A percentile compares a stretch with the other conserved stretches of the same genome.
These are phyloP conservation scores for Mesoligia furuncula DNA, from an alignment of 2,888 invertebrate species.

Conservation along the genomic window DNA sequence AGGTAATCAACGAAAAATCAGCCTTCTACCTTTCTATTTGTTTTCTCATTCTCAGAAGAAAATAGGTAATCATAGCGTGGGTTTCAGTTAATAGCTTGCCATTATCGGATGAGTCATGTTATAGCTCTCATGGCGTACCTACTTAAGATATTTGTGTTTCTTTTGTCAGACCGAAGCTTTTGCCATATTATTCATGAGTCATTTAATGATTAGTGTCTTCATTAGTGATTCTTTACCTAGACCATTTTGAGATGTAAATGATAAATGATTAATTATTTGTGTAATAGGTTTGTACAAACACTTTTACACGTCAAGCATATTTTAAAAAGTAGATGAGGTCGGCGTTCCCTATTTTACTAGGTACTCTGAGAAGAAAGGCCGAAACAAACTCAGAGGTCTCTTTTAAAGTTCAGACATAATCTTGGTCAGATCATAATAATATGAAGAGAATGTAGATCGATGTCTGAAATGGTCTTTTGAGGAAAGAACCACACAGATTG, in stretches of 20 bases:
- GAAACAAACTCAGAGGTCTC: no score
- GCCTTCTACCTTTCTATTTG: conserved; percentile 25
- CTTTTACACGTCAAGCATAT: no score
- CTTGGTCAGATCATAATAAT: no score
- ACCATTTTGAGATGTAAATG: background rate
- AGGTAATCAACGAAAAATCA: conserved; percentile 25
- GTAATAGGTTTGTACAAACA: no score
- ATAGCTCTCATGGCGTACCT: conserved; percentile 21
- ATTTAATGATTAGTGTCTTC: conserved; percentile 12
- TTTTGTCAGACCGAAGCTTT: background rate
- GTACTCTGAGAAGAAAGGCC: no score
- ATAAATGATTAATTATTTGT: no score
- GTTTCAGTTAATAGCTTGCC: conserved; percentile 44
- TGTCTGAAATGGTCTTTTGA: no score
- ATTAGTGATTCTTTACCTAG: conserved; percentile 8
- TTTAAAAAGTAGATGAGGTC: no score
- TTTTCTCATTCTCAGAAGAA: conserved; percentile 32
- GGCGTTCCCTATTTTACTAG: no score
- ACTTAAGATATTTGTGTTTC: conserved; percentile 21
- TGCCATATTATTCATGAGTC: conserved; percentile 20
- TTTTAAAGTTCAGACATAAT: no score
- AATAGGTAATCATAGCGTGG: conserved; percentile 37
- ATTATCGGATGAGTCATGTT: conserved; percentile 43
- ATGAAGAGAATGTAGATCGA: no score
- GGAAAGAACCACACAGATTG: no score